Conservation (phyloP, 1,140 invertebrate species). For the Mycetomoellerius zeteki region DNA sequence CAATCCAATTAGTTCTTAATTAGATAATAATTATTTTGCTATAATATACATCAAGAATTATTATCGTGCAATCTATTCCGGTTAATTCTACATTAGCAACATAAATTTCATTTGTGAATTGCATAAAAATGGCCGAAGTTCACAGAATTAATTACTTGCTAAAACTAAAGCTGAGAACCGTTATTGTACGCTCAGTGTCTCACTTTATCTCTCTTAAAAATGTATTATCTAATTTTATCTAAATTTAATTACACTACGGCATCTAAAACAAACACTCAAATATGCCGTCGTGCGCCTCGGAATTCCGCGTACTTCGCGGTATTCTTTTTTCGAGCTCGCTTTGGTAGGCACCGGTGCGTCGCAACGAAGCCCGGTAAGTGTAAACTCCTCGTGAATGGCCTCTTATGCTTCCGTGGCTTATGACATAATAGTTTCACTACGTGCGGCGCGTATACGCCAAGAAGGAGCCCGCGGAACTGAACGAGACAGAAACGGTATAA, state of each 20-base stretch:
- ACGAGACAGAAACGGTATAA: neutral
- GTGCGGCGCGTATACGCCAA: constrained; percentile 51
- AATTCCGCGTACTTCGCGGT: constrained; percentile 6
- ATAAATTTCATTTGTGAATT: neutral
- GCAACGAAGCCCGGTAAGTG: constrained; percentile 53
- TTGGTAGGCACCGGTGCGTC: constrained; percentile 19
- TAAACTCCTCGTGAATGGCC: constrained; percentile 71
- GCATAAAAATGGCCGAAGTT: neutral
- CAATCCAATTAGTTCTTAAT: neutral
- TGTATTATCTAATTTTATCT: neutral
- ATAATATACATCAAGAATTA: neutral
- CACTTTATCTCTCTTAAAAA: constrained; percentile 21
- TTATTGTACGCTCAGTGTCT: constrained; percentile 13
- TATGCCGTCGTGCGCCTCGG: neutral
- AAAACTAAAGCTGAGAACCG: constrained; percentile 2
- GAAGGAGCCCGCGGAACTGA: neutral
- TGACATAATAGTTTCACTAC: constrained; percentile 81
- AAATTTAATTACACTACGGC: neutral
- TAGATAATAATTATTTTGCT: neutral
- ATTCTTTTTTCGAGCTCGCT: neutral
- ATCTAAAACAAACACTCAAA: neutral
- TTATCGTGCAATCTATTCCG: neutral
- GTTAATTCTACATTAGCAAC: neutral
- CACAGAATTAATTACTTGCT: constrained; percentile 1
- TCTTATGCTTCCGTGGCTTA: constrained; percentile 73